phyloP scores from a whole-genome alignment of 2,797 vertebrate genomes.

The Chanos chanos region DNA sequence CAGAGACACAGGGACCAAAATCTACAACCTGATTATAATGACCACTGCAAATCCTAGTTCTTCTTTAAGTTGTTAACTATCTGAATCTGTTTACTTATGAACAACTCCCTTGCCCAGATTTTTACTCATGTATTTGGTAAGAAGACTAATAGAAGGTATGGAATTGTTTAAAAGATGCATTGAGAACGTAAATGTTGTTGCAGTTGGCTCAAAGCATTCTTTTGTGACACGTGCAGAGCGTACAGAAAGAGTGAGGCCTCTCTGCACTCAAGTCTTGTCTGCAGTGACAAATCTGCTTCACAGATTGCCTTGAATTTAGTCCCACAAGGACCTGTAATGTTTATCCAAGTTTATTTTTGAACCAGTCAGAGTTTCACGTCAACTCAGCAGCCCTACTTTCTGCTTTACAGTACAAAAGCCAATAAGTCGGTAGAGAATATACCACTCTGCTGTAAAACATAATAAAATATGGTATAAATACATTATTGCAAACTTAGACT shows the following conservation, averaged over 20 bases:
- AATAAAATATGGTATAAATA: too few relatives aligned
- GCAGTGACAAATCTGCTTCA: slow-evolving; percentile 55
- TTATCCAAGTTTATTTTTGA: too few relatives aligned
- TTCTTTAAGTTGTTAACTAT: neutral
- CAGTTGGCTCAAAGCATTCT: slow-evolving; percentile 62
- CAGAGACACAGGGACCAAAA: neutral
- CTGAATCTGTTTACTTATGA: neutral
- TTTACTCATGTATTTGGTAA: slow-evolving; percentile 6
- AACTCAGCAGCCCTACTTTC: too few relatives aligned
- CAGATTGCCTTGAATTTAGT: slow-evolving; percentile 48
- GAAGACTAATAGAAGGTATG: slow-evolving; percentile 20
- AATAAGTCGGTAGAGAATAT: too few relatives aligned
- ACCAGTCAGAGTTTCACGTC: too few relatives aligned
- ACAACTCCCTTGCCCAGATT: neutral
- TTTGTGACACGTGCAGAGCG: slow-evolving; percentile 62
- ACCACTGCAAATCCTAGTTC: neutral
- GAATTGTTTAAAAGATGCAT: slow-evolving; percentile 48
- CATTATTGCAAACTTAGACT: too few relatives aligned
- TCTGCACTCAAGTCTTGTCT: slow-evolving; percentile 28
- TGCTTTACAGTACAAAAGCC: too few relatives aligned
- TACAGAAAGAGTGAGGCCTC: slow-evolving; percentile 41
- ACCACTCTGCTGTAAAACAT: too few relatives aligned
- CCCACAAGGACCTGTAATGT: too few relatives aligned
- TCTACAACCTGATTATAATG: neutral
- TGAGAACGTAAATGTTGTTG: slow-evolving; percentile 47